These are phyloP conservation scores for Graphium colonna DNA, from an alignment of 2,888 invertebrate species.

Conservation along the genomic window DNA sequence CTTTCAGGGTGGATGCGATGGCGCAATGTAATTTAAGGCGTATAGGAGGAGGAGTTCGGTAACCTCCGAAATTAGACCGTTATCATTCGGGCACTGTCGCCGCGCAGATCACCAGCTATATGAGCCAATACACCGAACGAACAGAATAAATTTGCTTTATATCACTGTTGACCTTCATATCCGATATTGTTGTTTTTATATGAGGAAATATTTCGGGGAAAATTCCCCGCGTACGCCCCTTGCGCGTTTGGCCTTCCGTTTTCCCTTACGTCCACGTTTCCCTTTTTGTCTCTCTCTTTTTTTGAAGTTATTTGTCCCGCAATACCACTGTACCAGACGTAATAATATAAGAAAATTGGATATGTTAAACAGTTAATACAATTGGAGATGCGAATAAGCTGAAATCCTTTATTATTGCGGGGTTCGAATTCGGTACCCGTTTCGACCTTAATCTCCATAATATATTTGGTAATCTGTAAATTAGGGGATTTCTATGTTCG, in stretches of 20 bases:
- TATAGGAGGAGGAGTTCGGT: constrained; percentile 61
- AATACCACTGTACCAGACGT: constrained; percentile 36
- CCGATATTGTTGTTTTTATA: constrained; percentile 70
- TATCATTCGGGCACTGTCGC: constrained; percentile 75
- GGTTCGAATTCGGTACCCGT: constrained; percentile 15
- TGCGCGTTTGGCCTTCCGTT: constrained; percentile 40
- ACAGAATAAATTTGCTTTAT: constrained; percentile 78
- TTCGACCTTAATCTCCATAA: constrained; percentile 12
- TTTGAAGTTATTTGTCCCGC: constrained; percentile 47
- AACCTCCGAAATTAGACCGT: constrained; percentile 73
- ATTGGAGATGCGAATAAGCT: constrained; percentile 32
- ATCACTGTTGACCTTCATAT: constrained; percentile 73
- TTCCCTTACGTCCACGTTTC: constrained; percentile 37
- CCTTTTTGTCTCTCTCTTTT: constrained; percentile 31
- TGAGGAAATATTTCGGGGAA: constrained; percentile 57
- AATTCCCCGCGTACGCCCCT: constrained; percentile 49
- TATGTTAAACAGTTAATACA: constrained; percentile 42
- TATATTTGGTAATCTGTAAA: constrained; percentile 9
- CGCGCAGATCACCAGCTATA: constrained; percentile 72
- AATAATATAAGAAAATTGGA: constrained; percentile 50
- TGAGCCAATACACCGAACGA: constrained; percentile 73
- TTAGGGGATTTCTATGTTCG: background rate
- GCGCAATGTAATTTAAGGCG: constrained; percentile 73
- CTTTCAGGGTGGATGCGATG: constrained; percentile 71
- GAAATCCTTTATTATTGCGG: constrained; percentile 28